These are phyloP conservation scores for Aphis gossypii DNA, from an alignment of 1,140 invertebrate species.

Conservation along the genomic window DNA sequence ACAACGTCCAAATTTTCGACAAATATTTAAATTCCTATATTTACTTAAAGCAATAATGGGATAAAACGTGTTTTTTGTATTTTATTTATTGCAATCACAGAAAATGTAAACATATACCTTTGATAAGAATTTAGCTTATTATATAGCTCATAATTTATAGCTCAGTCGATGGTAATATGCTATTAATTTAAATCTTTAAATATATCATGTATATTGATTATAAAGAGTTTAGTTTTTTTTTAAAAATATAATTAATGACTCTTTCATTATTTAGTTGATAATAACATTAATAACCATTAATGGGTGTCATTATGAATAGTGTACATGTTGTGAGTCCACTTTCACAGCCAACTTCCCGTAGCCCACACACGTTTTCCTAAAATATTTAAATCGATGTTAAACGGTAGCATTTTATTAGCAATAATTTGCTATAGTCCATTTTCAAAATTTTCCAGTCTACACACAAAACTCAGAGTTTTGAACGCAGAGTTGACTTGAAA, in stretches of 20 bases:
- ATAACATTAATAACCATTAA: neutral
- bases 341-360: neutral
- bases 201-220: neutral
- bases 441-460: neutral
- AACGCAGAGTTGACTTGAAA: neutral
- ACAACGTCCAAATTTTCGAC: neutral
- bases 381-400: neutral
- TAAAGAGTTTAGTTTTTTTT: neutral
- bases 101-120: neutral
- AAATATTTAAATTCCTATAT: conserved; percentile 14
- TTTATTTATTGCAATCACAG: neutral
- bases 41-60: neutral
- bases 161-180: neutral
- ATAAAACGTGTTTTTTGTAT: neutral
- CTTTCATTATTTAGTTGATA: neutral
- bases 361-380: neutral
- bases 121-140: neutral
- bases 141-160: no score
- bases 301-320: neutral
- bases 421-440: neutral
- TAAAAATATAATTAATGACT: no score
- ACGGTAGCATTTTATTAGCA: neutral
- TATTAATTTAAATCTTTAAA: neutral
- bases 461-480: no score
- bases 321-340: neutral